A percentile compares a stretch with the other conserved stretches of the same genome.
These are phyloP conservation scores for Spermophilus dauricus DNA, from an alignment of 2,113 vertebrate species.

Conservation along the genomic window DNA sequence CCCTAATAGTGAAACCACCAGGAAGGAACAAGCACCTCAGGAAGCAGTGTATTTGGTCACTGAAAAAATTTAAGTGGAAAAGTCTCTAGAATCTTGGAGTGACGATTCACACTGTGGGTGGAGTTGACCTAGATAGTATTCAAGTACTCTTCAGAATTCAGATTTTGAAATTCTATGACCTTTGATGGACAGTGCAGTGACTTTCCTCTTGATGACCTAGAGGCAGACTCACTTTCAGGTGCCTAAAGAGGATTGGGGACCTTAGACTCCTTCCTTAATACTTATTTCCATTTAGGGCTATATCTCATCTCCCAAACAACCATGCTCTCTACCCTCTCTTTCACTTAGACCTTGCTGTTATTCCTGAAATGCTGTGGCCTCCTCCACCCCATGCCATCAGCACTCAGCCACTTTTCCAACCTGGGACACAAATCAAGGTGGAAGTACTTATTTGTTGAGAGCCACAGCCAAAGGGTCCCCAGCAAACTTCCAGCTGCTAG, in stretches of 20 bases:
- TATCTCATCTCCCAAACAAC: not conserved
- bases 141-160: not conserved
- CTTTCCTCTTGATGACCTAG: not conserved
- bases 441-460: not conserved
- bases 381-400: not conserved
- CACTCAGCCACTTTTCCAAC: not conserved
- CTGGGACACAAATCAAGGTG: not conserved
- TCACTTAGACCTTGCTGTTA: not conserved
- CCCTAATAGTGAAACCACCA: not conserved
- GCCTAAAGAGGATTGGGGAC: not conserved
- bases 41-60: not conserved
- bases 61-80: not conserved
- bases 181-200: not conserved
- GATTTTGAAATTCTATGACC: not conserved
- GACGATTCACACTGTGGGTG: not conserved
- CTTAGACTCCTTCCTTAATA: not conserved
- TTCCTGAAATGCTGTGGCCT: not conserved
- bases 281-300: not conserved
- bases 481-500: too few relatives aligned
- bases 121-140: not conserved
- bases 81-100: not conserved
- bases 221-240: not conserved
- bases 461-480: too few relatives aligned
- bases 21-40: not conserved
- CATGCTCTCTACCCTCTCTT: not conserved